Percentiles rank a stretch among this genome's conserved stretches.
phyloP scores from a whole-genome alignment of 2,113 vertebrate species.

The Cinclus mexicanus region DNA sequence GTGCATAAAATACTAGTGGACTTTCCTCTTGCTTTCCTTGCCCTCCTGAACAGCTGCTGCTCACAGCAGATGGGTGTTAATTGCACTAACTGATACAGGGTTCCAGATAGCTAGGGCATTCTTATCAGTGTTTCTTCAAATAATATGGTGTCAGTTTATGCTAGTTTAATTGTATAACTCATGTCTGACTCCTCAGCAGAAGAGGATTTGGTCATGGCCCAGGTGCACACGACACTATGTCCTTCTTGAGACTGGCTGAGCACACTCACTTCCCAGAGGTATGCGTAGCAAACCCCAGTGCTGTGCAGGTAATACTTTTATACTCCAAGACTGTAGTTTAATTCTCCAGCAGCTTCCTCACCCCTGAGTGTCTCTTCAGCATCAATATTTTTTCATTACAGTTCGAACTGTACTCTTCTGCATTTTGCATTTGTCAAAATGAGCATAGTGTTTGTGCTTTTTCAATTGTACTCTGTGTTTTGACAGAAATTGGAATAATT shows the following conservation, averaged over 20 bases:
- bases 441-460: not conserved
- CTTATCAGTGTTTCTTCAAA: not conserved
- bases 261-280: fast-evolving
- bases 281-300: fast-evolving
- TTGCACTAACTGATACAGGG: not conserved
- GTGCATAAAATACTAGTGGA: not conserved
- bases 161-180: not conserved
- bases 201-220: not conserved
- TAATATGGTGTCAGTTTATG: not conserved
- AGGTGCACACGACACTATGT: not conserved
- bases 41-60: slow-evolving; percentile 12
- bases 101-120: not conserved
- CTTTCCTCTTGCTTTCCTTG: not conserved
- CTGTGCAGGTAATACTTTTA: not conserved
- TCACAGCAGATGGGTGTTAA: not conserved
- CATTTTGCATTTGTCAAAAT: not conserved
- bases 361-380: not conserved
- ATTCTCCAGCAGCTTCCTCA: not conserved
- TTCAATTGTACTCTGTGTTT: not conserved
- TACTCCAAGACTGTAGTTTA: not conserved
- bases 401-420: not conserved
- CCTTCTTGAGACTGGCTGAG: not conserved
- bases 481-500: not conserved
- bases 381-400: not conserved
- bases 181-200: not conserved